Evolutionary conservation across 2,113 vertebrate genomes (phyloP).

Genomic region (Helogale parvula): DNA sequence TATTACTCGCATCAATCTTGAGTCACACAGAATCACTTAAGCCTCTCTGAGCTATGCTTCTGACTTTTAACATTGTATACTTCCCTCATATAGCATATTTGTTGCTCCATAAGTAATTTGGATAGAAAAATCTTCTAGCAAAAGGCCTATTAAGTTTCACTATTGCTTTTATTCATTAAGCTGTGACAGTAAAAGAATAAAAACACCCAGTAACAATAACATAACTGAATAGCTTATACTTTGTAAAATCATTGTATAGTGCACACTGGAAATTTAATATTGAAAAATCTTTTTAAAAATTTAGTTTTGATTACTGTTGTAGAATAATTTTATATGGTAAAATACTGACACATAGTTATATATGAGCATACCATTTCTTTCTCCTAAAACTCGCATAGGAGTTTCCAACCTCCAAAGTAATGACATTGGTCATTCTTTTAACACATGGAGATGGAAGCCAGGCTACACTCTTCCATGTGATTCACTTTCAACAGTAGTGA

Average conservation of each 20-base stretch:
- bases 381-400: neutral
- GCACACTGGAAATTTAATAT: neutral
- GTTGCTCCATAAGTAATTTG: constrained; percentile 36
- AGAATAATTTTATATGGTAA: neutral
- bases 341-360: neutral
- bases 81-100: constrained; percentile 21
- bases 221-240: neutral
- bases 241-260: neutral
- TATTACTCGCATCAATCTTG: constrained; percentile 80
- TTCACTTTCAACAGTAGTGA: constrained; percentile 1
- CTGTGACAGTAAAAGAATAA: neutral
- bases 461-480: neutral
- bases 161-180: constrained; percentile 46
- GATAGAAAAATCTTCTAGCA: constrained; percentile 1
- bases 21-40: constrained; percentile 59
- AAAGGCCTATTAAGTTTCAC: constrained; percentile 41
- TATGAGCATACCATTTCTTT: neutral
- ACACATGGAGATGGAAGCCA: neutral
- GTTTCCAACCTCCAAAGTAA: neutral
- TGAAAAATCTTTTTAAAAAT: neutral
- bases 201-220: neutral
- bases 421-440: constrained; percentile 31
- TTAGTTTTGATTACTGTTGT: neutral
- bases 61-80: constrained; percentile 41
- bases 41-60: neutral